Evolutionary conservation across 2,888 invertebrate species (phyloP).

Genomic region (Scaptomyza parva): DNA sequence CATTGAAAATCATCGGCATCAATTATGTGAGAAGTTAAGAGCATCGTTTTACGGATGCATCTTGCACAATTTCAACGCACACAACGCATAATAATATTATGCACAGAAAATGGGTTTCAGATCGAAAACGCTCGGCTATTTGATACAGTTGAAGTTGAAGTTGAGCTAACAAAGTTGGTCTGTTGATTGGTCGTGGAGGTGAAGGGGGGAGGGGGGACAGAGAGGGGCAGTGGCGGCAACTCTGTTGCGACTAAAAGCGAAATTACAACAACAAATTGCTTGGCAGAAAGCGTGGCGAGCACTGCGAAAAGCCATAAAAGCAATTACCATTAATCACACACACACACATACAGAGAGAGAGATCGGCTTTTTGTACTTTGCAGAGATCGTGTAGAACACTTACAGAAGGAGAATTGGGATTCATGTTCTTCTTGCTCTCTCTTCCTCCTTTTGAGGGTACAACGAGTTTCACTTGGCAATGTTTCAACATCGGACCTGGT

Average conservation of each 20-base stretch:
- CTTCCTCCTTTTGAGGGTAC: neutral
- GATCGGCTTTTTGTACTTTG: conserved; percentile 1
- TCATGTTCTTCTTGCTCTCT: conserved; percentile 12
- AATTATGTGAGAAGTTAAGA: neutral
- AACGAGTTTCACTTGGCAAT: conserved; percentile 30
- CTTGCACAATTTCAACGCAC: conserved; percentile 9
- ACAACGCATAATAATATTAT: conserved; percentile 3
- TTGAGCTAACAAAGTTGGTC: conserved; percentile 11
- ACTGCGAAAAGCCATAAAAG: conserved; percentile 39
- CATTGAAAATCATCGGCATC: conserved; percentile 3
- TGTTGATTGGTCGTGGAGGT: neutral
- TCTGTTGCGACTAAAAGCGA: conserved; percentile 33
- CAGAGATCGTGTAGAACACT: conserved; percentile 24
- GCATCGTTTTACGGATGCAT: neutral
- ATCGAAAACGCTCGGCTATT: conserved; percentile 4
- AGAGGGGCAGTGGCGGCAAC: conserved; percentile 1
- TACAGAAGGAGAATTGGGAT: conserved; percentile 15
- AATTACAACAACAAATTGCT: conserved; percentile 47
- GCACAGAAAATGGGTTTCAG: conserved; percentile 4
- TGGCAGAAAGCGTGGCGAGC: conserved; percentile 30
- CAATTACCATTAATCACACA: conserved; percentile 64
- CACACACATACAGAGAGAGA: conserved; percentile 9
- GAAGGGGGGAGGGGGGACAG: neutral
- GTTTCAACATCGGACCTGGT: conserved; percentile 5
- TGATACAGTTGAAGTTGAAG: conserved; percentile 7